Evolutionary conservation across 2,888 invertebrate genomes (phyloP).

Genomic region (Cepaea hortensis): DNA sequence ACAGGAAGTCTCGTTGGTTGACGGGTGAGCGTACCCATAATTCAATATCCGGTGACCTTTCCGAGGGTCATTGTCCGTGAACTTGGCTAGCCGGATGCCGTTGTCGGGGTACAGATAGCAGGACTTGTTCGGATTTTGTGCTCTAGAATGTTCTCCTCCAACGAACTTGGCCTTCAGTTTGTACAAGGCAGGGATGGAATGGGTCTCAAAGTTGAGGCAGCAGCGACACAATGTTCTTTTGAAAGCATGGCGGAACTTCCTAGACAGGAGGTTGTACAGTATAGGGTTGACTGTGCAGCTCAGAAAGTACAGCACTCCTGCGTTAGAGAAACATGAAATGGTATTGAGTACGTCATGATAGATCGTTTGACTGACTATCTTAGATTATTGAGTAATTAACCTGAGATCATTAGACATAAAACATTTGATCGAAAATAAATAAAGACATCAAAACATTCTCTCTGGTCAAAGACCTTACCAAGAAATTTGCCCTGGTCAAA

Average conservation of each 20-base stretch:
- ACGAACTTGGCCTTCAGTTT: slow-evolving; percentile 55
- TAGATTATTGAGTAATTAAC: no score
- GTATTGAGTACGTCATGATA: not conserved
- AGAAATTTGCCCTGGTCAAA: no score
- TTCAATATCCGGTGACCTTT: slow-evolving; percentile 28
- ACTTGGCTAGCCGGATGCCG: slow-evolving; percentile 50
- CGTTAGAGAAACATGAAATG: slow-evolving; percentile 30
- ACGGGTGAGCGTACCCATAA: slow-evolving; percentile 46
- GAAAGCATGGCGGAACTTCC: slow-evolving; percentile 94
- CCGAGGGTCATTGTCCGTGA: slow-evolving; percentile 40
- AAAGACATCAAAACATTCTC: no score
- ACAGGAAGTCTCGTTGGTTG: slow-evolving; percentile 52
- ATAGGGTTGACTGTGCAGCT: slow-evolving; percentile 95
- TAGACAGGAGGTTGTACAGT: slow-evolving; percentile 94
- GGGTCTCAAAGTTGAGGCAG: slow-evolving; percentile 58
- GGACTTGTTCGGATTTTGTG: slow-evolving; percentile 1
- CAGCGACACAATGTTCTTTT: slow-evolving; percentile 81
- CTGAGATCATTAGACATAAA: no score
- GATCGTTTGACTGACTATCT: no score
- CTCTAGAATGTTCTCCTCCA: slow-evolving; percentile 32
- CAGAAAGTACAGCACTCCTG: slow-evolving; percentile 91
- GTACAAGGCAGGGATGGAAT: slow-evolving; percentile 66
- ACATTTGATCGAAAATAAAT: no score
- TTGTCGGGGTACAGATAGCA: slow-evolving; percentile 47
- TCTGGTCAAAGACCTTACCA: no score